Base-by-base conservation (phyloP, 2,888 invertebrate genomes). In the Cheilosia variabilis region DNA sequence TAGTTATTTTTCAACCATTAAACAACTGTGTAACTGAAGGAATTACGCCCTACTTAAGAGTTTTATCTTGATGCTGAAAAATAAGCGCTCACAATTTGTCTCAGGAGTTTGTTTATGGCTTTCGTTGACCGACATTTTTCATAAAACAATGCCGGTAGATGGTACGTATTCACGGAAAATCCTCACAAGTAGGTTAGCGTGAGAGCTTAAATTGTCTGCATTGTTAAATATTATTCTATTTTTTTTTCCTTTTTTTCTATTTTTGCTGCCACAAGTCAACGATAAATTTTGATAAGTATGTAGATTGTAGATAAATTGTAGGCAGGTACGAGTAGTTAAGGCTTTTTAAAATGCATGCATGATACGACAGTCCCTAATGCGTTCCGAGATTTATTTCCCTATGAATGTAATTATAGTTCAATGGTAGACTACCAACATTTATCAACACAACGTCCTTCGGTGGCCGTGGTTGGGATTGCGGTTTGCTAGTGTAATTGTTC, bases 41-140 rank as follows among this genome's bases (percentile, higher is more conserved):
- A 37, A 4, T 37, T 37, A 37, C 4, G 37, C 4, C 13, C 37
- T 37, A 13, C 13, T 37, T 13, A 37, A 13, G 37, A 13, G 37
- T 13, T 4, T 4, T 37, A 37, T 37, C 10, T 37, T 37, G 37
- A 37, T 13, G 13, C 37, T 0, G 24, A 66, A 66, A n/a, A 9
- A 9, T 17, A 24, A 66, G n/a, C 3, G 45, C 17, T 45, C 45
- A 5, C 15, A n/a, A 45, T n/a, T 57, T 34, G 31, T 45, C 45
- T 55, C 45, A 15, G 22, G 45, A 13, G 27, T 10, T 34, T 47
- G 57, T 22, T 57, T 19, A 45, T 22, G 31, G 19, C 41, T 53
- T 45, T 57, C 34, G 47, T 69, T 57, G 57, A 47, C 57, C 57
- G 45, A 57, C 31, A 57, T 68, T 68, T 31, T 19, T 31, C 4